A percentile compares a stretch with the other conserved stretches of the same genome.
These are phyloP conservation scores for Ichneumoninae sp. DNA, from an alignment of 2,888 invertebrate genomes.

Conservation along the genomic window DNA sequence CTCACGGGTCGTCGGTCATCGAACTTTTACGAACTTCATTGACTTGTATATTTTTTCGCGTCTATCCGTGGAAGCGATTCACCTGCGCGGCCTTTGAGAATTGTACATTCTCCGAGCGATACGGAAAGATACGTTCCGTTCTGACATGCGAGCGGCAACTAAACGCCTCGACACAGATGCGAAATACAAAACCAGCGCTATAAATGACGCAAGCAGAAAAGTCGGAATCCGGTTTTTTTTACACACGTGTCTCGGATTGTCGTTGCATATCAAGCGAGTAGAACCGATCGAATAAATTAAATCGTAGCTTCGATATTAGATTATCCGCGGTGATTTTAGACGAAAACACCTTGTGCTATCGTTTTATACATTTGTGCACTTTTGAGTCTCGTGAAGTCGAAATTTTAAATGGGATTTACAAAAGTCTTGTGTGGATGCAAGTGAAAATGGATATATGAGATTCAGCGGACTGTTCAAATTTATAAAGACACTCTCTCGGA, in stretches of 20 bases:
- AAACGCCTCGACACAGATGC: background rate
- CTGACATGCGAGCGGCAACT: conserved; percentile 13
- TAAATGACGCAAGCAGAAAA: conserved; percentile 22
- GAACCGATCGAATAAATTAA: conserved; percentile 15
- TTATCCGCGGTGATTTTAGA: background rate
- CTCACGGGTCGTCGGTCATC: background rate
- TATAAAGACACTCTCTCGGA: too few species aligned
- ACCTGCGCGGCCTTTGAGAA: conserved; percentile 3
- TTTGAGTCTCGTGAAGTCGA: background rate
- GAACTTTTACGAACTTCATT: background rate
- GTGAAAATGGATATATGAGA: too few species aligned
- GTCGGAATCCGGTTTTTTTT: conserved; percentile 42
- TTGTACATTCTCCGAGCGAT: background rate
- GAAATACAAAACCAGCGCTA: conserved; percentile 29
- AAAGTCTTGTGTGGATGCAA: too few species aligned
- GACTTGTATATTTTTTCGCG: background rate
- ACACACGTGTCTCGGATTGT: conserved; percentile 6
- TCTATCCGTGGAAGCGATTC: background rate
- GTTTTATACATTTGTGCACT: background rate
- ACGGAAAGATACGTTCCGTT: background rate
- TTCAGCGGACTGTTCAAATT: too few species aligned
- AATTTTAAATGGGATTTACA: too few species aligned
- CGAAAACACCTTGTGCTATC: background rate
- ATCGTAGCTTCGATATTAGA: background rate
- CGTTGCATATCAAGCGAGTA: conserved; percentile 8